Base-by-base conservation (phyloP, 2,113 vertebrate species). In the Tachysurus vachellii region DNA sequence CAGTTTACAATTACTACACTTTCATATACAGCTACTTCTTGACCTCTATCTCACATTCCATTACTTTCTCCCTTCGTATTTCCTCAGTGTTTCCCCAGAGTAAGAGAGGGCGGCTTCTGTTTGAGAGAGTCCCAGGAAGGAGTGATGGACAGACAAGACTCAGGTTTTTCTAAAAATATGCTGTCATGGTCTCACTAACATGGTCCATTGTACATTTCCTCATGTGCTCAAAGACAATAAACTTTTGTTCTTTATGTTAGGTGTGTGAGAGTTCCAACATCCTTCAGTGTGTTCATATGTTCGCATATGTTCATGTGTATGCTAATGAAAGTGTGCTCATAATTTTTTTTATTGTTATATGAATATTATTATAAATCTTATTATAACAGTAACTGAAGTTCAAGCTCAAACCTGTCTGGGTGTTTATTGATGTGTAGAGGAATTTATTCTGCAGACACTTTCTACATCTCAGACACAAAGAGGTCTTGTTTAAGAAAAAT, bases 121-220 rank as follows among this genome's bases (percentile, higher is more conserved):
- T 95, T 83, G 97, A 99, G 94, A 96, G 90, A 91, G 94, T 98
- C 14, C 97, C 97, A 19, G 97, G 97, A 85, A 95, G 97, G 92
- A 93, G 77, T 80, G 97, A 99, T 82, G 98, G 97, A 88, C 97
- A 99, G 93, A 99, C 97, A 6, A 95, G 96, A 82, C 96, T 99
- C 1, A 96, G 90, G 87, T 96, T 99, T 89, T 96, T 96, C 88
- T 99, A 93, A 95, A 76, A 6, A 0, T 77, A 82, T 64, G 31
- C 57, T 61, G 26, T 59, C 36, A 8, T 73, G 54, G 36, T 31
- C 9, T 59, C 23, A 1, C 23, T 14, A 26, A 64, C 80, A 47
- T 21, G 47, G 28, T 42, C 9, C 17, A 61, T 5, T 61, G 31
- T 56, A 31, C n/a, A 56, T n/a, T 10, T 31, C 5, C n/a, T 56